These are phyloP conservation scores for Entelurus aequoreus DNA, from an alignment of 2,113 vertebrate species.

Conservation along the genomic window DNA sequence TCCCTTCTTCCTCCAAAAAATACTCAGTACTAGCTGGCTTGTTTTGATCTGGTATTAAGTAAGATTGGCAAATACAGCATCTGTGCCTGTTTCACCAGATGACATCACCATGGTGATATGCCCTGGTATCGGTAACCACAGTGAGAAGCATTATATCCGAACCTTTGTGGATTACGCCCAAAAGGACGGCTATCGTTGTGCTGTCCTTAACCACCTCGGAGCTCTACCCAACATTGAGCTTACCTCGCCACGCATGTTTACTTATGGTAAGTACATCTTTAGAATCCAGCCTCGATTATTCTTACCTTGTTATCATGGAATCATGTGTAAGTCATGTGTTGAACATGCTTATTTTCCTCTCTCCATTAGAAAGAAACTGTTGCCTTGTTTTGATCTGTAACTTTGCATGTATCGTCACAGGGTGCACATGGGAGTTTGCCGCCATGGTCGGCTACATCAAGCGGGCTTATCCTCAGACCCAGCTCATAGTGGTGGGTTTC, in stretches of 20 bases:
- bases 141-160: constrained; percentile 97
- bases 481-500: constrained; percentile 91
- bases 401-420: constrained; percentile 54
- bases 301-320: background rate
- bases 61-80: background rate
- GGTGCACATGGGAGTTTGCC: constrained; percentile 96
- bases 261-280: constrained; percentile 80
- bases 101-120: constrained; percentile 98
- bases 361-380: too few relatives aligned
- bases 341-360: too few relatives aligned
- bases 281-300: background rate
- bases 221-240: constrained; percentile 94
- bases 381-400: constrained; percentile 19
- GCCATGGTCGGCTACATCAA: constrained; percentile 95
- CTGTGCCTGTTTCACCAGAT: constrained; percentile 66
- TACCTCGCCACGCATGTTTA: constrained; percentile 97
- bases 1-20: background rate
- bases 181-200: constrained; percentile 92
- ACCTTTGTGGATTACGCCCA: constrained; percentile 96
- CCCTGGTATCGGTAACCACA: constrained; percentile 97
- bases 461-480: constrained; percentile 82
- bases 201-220: constrained; percentile 93
- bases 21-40: background rate
- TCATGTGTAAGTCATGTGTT: too few relatives aligned
- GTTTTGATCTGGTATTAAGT: background rate